Evolutionary conservation across 2,888 invertebrate genomes (phyloP).

Genomic region (Hyppa rectilinea): DNA sequence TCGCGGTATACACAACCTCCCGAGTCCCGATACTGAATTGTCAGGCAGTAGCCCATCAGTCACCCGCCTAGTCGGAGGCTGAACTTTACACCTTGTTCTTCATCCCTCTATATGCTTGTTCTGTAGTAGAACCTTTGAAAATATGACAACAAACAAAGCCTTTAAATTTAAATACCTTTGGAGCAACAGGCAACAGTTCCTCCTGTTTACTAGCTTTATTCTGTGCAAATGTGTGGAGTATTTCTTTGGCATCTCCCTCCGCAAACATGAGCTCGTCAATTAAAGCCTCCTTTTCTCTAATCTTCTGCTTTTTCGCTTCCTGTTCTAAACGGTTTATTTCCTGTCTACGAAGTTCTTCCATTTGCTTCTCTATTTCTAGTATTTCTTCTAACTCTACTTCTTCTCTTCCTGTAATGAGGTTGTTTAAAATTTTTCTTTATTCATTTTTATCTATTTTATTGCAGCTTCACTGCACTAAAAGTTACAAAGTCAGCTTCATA

Average conservation of each 20-base stretch:
- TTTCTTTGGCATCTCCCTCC: slow-evolving; percentile 96
- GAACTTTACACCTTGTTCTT: too few species aligned
- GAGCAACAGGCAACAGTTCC: slow-evolving; percentile 83
- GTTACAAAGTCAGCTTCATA: too few species aligned
- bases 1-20: too few species aligned
- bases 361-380: slow-evolving; percentile 95
- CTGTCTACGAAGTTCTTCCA: slow-evolving; percentile 93
- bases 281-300: slow-evolving; percentile 96
- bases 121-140: too few species aligned
- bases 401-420: slow-evolving; percentile 90
- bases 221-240: slow-evolving; percentile 95
- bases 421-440: background rate
- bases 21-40: too few species aligned
- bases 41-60: too few species aligned
- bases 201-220: slow-evolving; percentile 93
- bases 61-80: too few species aligned
- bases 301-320: slow-evolving; percentile 95
- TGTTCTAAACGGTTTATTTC: slow-evolving; percentile 92
- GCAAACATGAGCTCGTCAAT: slow-evolving; percentile 99
- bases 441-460: background rate
- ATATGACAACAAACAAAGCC: too few species aligned
- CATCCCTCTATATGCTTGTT: too few species aligned
- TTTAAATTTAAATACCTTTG: too few species aligned
- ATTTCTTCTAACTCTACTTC: slow-evolving; percentile 97
- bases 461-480: background rate